These are phyloP conservation scores for Xiphias gladius DNA, from an alignment of 2,113 vertebrate genomes.

Conservation along the genomic window DNA sequence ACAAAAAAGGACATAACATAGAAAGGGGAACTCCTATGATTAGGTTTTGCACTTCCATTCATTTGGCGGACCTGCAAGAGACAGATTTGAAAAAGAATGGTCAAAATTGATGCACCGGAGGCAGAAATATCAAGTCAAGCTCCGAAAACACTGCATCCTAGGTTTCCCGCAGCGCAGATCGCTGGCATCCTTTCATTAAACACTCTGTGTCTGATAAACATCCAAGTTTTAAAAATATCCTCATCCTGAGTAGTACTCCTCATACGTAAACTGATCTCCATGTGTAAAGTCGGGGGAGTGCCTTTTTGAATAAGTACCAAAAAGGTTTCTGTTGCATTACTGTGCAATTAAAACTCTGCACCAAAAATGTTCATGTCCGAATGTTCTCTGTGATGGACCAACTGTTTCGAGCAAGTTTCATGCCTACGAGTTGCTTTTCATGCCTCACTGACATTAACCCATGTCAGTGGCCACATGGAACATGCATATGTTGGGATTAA, in stretches of 20 bases:
- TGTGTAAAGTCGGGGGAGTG: neutral
- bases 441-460: neutral
- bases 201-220: neutral
- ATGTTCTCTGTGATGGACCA: neutral
- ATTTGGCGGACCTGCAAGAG: neutral
- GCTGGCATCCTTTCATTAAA: neutral
- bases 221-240: too few species aligned
- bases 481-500: neutral
- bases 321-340: neutral
- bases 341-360: neutral
- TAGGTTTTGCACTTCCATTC: neutral
- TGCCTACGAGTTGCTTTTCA: neutral
- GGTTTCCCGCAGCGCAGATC: neutral
- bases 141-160: neutral
- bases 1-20: neutral
- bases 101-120: neutral
- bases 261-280: too few species aligned
- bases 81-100: neutral
- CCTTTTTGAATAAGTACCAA: neutral
- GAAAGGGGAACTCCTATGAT: neutral
- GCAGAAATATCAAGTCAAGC: neutral
- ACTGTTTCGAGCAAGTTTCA: neutral
- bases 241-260: too few species aligned
- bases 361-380: neutral
- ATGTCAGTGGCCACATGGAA: neutral